Evolutionary conservation across 1,140 invertebrate species (phyloP), one percentile per base, ranked within the genome.

Genomic region (Micrasema minimum): DNA sequence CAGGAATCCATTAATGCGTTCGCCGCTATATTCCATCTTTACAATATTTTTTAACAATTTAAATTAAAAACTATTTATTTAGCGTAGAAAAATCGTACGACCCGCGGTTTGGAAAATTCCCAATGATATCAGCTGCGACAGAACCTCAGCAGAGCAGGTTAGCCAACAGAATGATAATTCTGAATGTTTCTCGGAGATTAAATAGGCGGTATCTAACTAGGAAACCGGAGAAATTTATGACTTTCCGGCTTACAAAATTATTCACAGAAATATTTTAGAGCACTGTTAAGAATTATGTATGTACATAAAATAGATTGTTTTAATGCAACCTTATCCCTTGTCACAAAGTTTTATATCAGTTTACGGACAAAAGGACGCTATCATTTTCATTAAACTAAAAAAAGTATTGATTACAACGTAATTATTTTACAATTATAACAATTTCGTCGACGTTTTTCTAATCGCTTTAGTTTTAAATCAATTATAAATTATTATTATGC

Each of bases 121-220:
- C 6, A 31, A 23, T 64, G 59, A 64, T 46, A 31, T 64, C 22
- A 59, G 55, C 55, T 64, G 59, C 59, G 41, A 46, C 22, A 45
- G 14, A 26, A 46, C 59, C 41, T 10, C 22, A 6, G 22, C 22
- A 46, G 12, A 26, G 14, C 22, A 48, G 43, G 43, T 31, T 46
- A 26, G 59, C 59, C 59, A 64, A 64, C 43, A 64, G 59, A 64
- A 64, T 64, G 59, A 45, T 26, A 4, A 7, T 11, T 9, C 16
- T 14, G 2, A 6, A 2, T 1, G 10, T n/a, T 16, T 38, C 5
- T n/a, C 55, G 18, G 18, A 1, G 55, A 11, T 38, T 53, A 59
- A 59, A 59, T 59, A 59, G 35, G 16, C 14, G 5, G 35, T 59
- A 11, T 16, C 20, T 41, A 41, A 18, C 55, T 41, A 59, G 55